Evolutionary conservation across 1,140 invertebrate genomes (phyloP).

Genomic region (Acromyrmex echinatior): DNA sequence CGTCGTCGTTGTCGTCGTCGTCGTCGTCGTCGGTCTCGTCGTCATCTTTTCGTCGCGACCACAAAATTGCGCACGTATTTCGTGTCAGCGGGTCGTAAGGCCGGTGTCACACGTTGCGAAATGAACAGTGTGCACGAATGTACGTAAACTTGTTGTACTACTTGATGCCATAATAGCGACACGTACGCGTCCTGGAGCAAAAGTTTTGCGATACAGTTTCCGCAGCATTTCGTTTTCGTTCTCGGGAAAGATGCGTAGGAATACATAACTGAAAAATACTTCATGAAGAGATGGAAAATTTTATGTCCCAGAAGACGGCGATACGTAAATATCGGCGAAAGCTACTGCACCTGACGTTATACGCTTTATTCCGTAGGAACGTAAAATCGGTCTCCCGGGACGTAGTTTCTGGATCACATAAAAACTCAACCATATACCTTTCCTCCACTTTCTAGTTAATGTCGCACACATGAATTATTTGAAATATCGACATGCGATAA

Average conservation of each 20-base stretch:
- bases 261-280: constrained; percentile 48
- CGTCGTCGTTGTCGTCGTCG: constrained; percentile 28
- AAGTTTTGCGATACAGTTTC: constrained; percentile 32
- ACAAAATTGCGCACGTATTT: constrained; percentile 69
- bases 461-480: constrained; percentile 38
- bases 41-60: constrained; percentile 61
- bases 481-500: background rate
- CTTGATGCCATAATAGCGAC: constrained; percentile 6
- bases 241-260: constrained; percentile 8
- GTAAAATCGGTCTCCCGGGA: constrained; percentile 53
- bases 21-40: constrained; percentile 25
- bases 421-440: constrained; percentile 48
- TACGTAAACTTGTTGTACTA: background rate
- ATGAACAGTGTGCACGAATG: constrained; percentile 64
- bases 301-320: constrained; percentile 47
- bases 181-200: background rate
- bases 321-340: constrained; percentile 58
- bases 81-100: constrained; percentile 72
- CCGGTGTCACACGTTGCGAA: constrained; percentile 64
- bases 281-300: constrained; percentile 59
- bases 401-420: constrained; percentile 34
- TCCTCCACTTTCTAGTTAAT: constrained; percentile 26
- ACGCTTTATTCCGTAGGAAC: constrained; percentile 47
- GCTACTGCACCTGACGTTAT: constrained; percentile 32
- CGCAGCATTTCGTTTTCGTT: constrained; percentile 35